These are phyloP conservation scores for Cynoglossus semilaevis DNA, from an alignment of 2,113 vertebrate species.

Conservation along the genomic window DNA sequence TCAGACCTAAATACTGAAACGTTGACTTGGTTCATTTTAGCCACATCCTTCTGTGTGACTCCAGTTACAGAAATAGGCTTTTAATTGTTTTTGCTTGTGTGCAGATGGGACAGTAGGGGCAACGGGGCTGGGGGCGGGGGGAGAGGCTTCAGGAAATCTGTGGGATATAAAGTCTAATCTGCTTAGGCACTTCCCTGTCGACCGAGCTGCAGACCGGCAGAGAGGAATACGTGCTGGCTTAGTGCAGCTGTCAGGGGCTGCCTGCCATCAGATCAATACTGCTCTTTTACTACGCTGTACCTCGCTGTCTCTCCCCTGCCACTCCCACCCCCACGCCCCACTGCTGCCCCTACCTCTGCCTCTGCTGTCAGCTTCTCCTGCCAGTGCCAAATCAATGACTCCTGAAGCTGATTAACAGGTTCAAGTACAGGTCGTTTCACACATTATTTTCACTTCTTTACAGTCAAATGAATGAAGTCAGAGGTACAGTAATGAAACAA, in stretches of 20 bases:
- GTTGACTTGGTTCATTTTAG: background rate
- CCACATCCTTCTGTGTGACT: background rate
- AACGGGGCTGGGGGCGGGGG: background rate
- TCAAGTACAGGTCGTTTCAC: slow-evolving; percentile 59
- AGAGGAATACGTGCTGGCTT: slow-evolving; percentile 37
- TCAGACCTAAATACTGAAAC: background rate
- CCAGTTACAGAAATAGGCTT: background rate
- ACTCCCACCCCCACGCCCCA: background rate
- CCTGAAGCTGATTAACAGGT: slow-evolving; percentile 57
- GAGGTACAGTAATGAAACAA: background rate
- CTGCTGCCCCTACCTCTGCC: slow-evolving; percentile 3
- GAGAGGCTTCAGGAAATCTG: slow-evolving; percentile 44
- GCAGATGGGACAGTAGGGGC: background rate
- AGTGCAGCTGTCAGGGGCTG: slow-evolving; percentile 60
- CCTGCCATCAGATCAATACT: slow-evolving; percentile 61
- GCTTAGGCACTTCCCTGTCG: slow-evolving; percentile 53
- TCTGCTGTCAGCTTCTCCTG: slow-evolving; percentile 34
- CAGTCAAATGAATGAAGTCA: background rate
- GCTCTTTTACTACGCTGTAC: slow-evolving; percentile 29
- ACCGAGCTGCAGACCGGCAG: slow-evolving; percentile 40
- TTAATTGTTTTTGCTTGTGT: slow-evolving; percentile 6
- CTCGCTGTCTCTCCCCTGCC: slow-evolving; percentile 6
- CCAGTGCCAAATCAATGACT: slow-evolving; percentile 51
- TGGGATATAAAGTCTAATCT: slow-evolving; percentile 61
- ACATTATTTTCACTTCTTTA: background rate